Evolutionary conservation across 2,113 vertebrate species (phyloP), one percentile per base, ranked within the genome.

Genomic region (Stigmatopora argus): DNA sequence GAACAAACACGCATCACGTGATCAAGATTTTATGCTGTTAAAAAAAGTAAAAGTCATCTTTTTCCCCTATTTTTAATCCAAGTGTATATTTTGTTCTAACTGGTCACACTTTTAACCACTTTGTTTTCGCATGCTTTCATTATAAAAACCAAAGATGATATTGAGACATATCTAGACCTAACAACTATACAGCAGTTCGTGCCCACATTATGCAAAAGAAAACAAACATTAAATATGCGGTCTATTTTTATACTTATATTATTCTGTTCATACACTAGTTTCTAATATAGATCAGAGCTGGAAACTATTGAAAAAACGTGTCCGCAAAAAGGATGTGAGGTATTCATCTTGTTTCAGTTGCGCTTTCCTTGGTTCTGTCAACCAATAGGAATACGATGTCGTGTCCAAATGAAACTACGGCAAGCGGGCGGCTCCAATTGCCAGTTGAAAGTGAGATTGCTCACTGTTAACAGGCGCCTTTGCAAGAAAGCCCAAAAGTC

Each of bases 341-440:
- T 10, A 12, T 7, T 1, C 1, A 3, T 82, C 80, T 79, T 13
- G 34, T 7, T 56, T 3, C 14, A 0, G 1, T 19, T 71, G 3
- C 13, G 0, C 13, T 5, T 26, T 70, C 84, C 83, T 18, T 15
- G 80, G 57, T 19, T 0, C 0, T 0, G 14, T 21, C 0, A 64
- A 67, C 90, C 88, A 90, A 91, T 91, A 81, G 87, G 0, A 83
- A 56, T 85, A 79, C 85, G 88, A 83, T 90, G 90, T 90, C 90
- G 89, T 91, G 90, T 89, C 82, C 83, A 79, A 86, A 59, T 17
- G 66, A 49, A 6, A 48, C 76, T 89, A 92, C 87, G 89, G 90
- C 59, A 64, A 83, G 67, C 66, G 52, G 1, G 17, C 14, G 4
- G 58, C 72, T 44, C 68, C 83, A 1, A 63, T 13, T 12, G 11